Base-by-base conservation (phyloP, 2,113 vertebrate species). In the Dasypus novemcinctus region DNA sequence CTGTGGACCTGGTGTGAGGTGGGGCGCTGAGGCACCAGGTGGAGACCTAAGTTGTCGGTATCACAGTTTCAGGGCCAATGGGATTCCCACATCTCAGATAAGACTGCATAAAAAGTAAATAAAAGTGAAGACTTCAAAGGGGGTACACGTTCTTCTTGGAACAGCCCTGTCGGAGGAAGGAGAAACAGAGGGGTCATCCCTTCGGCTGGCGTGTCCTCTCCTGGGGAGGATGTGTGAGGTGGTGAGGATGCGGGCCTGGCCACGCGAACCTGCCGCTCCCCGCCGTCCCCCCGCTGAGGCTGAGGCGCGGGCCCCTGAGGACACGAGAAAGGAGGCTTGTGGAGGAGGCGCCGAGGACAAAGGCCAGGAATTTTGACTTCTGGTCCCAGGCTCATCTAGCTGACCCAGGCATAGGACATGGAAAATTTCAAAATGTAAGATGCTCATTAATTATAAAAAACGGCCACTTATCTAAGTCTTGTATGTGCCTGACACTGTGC, bases 111-210 rank as follows among this genome's bases (percentile, higher is more conserved):
- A 66, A 87, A 87, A 82, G 54, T 84, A 85, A 57, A 88, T 93
- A 95, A n/a, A 9, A 54, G 80, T 63, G 61, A 57, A 46, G 43
- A 87, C 86, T 92, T 97, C 90, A 94, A 80, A 94, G 75, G 85
- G 71, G 93, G 81, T 27, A 5, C 93, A 94, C 41, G 86, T 95
- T 87, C 92, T 95, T 86, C 66, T 80, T 90, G 81, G 87, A 93
- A 78, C 41, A 49, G 66, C 41, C 72, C 41, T 0, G 49, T 84
- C 90, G 61, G 10, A 46, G 66, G 90, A 95, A 87, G 54, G 79
- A 92, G 76, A 75, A 95, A 97, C 90, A 93, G 93, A 91, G 79
- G 71, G 74, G 25, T 54, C 52, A 33, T 14, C 80, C 90, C 87
- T 94, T 41, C 15, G 66, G 43, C 25, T 68, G 3, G 52, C n/a